phyloP scores from a whole-genome alignment of 2,888 invertebrate genomes.

The Drosophila lutescens region DNA sequence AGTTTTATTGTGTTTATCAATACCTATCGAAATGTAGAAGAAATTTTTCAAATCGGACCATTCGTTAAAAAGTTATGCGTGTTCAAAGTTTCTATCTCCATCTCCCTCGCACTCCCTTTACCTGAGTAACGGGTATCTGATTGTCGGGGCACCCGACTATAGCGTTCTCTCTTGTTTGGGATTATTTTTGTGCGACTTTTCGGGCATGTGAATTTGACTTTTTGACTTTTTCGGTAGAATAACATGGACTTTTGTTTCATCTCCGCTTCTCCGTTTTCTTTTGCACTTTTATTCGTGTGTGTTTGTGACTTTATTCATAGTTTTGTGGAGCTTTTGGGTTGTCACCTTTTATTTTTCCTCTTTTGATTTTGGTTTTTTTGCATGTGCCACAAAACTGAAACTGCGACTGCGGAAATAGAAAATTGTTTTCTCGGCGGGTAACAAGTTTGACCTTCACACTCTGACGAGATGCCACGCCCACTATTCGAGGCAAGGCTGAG shows the following conservation, averaged over 20 bases:
- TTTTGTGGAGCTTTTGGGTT: constrained; percentile 40
- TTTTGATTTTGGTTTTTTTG: constrained; percentile 35
- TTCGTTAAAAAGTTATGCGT: too few relatives aligned
- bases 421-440: constrained; percentile 52
- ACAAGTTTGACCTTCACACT: constrained; percentile 44
- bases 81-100: too few relatives aligned
- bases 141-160: too few relatives aligned
- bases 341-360: constrained; percentile 50
- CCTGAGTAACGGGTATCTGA: too few relatives aligned
- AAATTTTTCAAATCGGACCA: too few relatives aligned
- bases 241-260: constrained; percentile 76
- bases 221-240: constrained; percentile 72
- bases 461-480: constrained; percentile 35
- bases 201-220: constrained; percentile 74
- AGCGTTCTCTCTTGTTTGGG: too few relatives aligned
- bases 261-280: constrained; percentile 38
- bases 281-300: constrained; percentile 22
- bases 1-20: too few relatives aligned
- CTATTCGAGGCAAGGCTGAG: constrained; percentile 12
- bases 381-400: constrained; percentile 53
- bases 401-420: constrained; percentile 43
- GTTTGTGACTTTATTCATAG: constrained; percentile 41
- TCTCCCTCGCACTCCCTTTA: too few relatives aligned
- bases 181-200: constrained; percentile 73
- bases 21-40: too few relatives aligned